phyloP scores from a whole-genome alignment of 2,113 vertebrate species.

The Pavo muticus region DNA sequence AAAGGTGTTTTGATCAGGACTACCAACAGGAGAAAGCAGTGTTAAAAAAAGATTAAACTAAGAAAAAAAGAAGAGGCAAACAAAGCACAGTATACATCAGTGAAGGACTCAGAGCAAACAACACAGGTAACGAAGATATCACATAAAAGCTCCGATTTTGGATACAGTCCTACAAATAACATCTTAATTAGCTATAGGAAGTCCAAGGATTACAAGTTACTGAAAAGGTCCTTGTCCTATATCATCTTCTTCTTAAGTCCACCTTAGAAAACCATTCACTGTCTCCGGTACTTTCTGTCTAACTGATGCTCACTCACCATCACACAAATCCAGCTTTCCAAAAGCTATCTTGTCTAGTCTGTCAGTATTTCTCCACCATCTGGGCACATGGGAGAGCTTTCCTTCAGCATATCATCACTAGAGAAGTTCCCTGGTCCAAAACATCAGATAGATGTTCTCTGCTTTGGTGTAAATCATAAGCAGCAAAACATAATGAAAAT shows the following conservation, averaged over 20 bases:
- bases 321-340: not conserved
- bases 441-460: not conserved
- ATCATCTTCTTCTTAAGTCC: not conserved
- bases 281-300: not conserved
- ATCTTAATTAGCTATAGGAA: not conserved
- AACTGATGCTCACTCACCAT: not conserved
- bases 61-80: not conserved
- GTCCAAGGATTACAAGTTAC: not conserved
- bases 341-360: not conserved
- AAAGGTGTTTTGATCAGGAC: not conserved
- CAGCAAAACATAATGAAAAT: not conserved
- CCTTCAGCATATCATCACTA: not conserved
- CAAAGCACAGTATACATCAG: not conserved
- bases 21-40: not conserved
- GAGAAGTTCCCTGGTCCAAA: not conserved
- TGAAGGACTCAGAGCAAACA: not conserved
- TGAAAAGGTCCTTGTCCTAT: not conserved
- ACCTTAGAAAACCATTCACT: not conserved
- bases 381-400: not conserved
- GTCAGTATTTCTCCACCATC: not conserved
- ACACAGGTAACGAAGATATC: not conserved
- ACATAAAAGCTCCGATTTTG: not conserved
- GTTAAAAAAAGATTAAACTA: not conserved
- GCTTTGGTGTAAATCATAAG: accelerated
- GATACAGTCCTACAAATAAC: not conserved